Evolutionary conservation across 2,113 vertebrate genomes (phyloP), one percentile per base, ranked within the genome.

Genomic region (Corythoichthys intestinalis): DNA sequence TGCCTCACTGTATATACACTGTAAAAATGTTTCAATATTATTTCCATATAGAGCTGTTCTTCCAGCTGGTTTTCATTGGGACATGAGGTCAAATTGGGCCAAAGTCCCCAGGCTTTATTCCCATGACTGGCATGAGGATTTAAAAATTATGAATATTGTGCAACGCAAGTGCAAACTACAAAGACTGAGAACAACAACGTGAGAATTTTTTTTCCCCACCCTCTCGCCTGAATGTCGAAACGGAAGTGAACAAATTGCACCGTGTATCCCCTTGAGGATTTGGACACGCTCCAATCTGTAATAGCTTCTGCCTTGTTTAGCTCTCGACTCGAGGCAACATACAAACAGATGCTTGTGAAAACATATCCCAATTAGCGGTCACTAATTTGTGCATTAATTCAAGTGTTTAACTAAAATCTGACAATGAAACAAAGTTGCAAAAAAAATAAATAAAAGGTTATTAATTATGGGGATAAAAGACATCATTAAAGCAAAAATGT

Each of bases 321-420:
- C 34, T 38, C 13, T 38, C 5, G 5, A 38, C 8, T 11, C 9
- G 12, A 56, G 14, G 8, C 3, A 56, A 35, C 46, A 35, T 4
- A 9, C 20, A 56, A 35, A 56, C 20, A 9, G 53, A 54, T 20
- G 41, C 41, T 2, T 10, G 20, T 28, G 53, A 54, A 9, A 28
- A 28, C n/a, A 4, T 54, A 2, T 54, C 34, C 1, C 64, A 52
- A 83, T 74, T 47, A 76, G 11, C 68, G 58, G 56, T 54, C 44
- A 17, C 34, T 12, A 20, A 38, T 48, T 58, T 72, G 53, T 58
- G 67, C 61, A 69, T 41, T 59, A 69, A 77, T 80, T 68, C n/a
- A 80, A 28, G 20, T 28, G 20, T 28, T 28, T 28, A 28, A 28
- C 20, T 28, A 28, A 28, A 28, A 28, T 28, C 1, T 28, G 20